Base-by-base conservation (phyloP, 2,888 invertebrate species). In the Dasysyrphus tricinctus region DNA sequence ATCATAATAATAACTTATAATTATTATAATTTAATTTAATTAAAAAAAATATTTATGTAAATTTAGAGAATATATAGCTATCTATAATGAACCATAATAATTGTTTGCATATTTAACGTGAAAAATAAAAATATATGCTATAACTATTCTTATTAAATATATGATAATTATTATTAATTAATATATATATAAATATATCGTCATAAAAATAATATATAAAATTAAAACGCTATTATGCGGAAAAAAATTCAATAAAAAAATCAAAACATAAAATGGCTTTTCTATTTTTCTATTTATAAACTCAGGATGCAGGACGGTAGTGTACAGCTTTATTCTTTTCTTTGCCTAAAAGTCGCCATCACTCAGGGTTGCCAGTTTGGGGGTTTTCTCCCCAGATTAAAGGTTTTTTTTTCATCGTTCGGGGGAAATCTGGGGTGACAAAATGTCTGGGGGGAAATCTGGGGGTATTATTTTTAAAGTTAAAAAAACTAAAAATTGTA, bases 151-250 rank as follows among this genome's bases (percentile, higher is more conserved):
- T 82, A 85, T 80, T 77, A 76, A 77, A 74, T 74, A 81, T 83
- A 90, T 89, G 90, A 82, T 86, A 81, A 82, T 61, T 75, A 75
- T 88, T 24, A 24, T 24, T 24, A 24, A 24, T n/a, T 87, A 81
- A 84, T 80, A 87, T 54, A 87, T 54, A 73, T 32, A 84, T 80
- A 32, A 32, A 87, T 51, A 79, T 56, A 79, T 76, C 73, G 54
- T 79, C 54, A 69, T 54, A 24, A 69, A 67, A 74, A 69, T 56
- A 78, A 70, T 69, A 63, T 63, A 72, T 14, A 72, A 77, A 85
- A 77, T 63, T 85, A 69, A 63, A 49, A 85, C 88, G 88, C 88
- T 59, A 88, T 83, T 87, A 87, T 83, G 88, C 89, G 88, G 75
- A 86, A 72, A 76, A 80, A 77, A 80, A 65, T n/a, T 42, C 37